Base-by-base conservation (phyloP, 1,140 invertebrate genomes). In the Euglossa dilemma region DNA sequence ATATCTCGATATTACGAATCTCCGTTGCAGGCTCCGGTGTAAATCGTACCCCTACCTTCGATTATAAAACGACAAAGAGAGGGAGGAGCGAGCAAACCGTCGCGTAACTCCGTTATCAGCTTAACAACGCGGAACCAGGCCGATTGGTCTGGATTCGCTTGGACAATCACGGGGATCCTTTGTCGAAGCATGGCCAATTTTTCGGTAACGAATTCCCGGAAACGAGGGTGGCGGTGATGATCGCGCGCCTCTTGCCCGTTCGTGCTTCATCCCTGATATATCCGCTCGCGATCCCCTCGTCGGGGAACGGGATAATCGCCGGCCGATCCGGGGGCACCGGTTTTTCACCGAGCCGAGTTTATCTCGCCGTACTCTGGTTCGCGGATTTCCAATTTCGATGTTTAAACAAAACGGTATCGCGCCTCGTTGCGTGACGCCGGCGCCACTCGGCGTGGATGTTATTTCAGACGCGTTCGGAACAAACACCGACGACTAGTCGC, bases 351-450 rank as follows among this genome's bases (percentile, higher is more conserved):
- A 18, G 1, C 0, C 28, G 6, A 43, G 66, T 56, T 59, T 71
- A 50, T 71, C 66, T 25, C 12, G 20, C 8, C 43, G 20, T 59
- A 54, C 14, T 74, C 12, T n/a, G n/a, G 59, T 64, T 18, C 70
- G 50, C 50, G n/a, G 43, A 80, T 80, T 74, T 80, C 50, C 70
- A 80, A 74, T 80, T 80, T 80, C 69, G 59, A 73, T 73, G 78
- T 54, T 80, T 73, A 64, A 73, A 80, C 59, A 73, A 73, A 71
- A n/a, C 66, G 67, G 1, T 73, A 43, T 71, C 56, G 54, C 52
- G 16, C 52, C 45, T 28, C 28, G 25, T 12, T 16, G 25, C 77
- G 20, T 80, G 69, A 61, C 70, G 28, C 63, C 56, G 6, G 23
- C 66, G 7, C n/a, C 14, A 7, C 11, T 67, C 12, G 14, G 16